Evolutionary conservation across 2,113 vertebrate species (phyloP).

Genomic region (Cyprinodon brontotheroides): DNA sequence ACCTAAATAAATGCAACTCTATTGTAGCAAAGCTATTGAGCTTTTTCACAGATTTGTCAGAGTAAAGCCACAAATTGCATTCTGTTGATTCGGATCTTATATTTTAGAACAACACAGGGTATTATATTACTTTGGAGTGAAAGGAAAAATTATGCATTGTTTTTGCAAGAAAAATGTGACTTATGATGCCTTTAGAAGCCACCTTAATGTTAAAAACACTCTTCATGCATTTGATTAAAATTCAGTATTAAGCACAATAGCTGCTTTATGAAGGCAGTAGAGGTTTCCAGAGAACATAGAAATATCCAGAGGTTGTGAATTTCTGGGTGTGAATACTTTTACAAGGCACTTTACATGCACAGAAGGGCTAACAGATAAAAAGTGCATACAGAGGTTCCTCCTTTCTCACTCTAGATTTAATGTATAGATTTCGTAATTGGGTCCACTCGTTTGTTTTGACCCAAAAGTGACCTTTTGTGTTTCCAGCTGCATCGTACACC

Average conservation of each 20-base stretch:
- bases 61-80: neutral
- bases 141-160: no score
- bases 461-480: conserved; percentile 44
- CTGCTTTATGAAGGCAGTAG: no score
- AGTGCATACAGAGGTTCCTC: conserved; percentile 1
- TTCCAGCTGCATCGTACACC: conserved; percentile 93
- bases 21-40: neutral
- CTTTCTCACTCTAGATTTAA: conserved; percentile 8
- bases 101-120: neutral
- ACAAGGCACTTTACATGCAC: neutral
- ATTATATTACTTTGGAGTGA: neutral
- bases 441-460: conserved; percentile 19
- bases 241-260: no score
- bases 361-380: neutral
- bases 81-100: neutral
- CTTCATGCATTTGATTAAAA: no score
- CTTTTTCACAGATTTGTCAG: neutral
- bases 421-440: conserved; percentile 35
- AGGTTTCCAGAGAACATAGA: no score
- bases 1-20: neutral
- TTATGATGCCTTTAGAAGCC: no score
- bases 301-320: no score
- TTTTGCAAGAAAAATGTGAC: no score
- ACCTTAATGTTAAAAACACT: no score
- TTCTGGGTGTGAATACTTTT: neutral